Evolutionary conservation across 2,113 vertebrate genomes (phyloP).

Genomic region (Channa argus): DNA sequence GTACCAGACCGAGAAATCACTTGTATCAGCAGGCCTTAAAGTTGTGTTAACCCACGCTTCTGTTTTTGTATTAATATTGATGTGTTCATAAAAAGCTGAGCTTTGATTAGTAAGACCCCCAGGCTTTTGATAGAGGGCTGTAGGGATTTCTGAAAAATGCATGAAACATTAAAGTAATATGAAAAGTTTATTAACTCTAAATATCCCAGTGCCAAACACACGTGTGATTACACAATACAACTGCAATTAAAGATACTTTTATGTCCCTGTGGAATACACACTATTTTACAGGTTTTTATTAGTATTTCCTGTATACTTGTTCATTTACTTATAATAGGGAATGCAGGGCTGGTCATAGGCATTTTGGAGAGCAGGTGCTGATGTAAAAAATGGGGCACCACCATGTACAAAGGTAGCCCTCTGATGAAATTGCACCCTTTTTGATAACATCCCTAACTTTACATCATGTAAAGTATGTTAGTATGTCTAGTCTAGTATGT

Average conservation of each 20-base stretch:
- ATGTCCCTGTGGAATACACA: conserved; percentile 25
- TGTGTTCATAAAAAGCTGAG: conserved; percentile 69
- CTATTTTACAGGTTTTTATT: conserved; percentile 27
- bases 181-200: conserved; percentile 80
- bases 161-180: conserved; percentile 82
- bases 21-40: conserved; percentile 75
- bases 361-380: neutral
- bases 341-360: no score
- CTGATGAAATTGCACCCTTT: neutral
- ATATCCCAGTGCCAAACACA: conserved; percentile 58
- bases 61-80: conserved; percentile 79
- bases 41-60: conserved; percentile 68
- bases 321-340: neutral
- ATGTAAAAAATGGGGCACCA: neutral
- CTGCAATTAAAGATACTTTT: conserved; percentile 58
- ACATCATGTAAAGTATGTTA: no score
- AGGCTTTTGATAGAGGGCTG: conserved; percentile 68
- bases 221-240: conserved; percentile 46
- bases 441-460: no score
- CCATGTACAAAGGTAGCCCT: no score
- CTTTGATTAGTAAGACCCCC: conserved; percentile 69
- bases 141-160: conserved; percentile 79
- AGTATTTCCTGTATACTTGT: conserved; percentile 24
- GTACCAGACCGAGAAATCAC: conserved; percentile 58
- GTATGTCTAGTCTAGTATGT: no score